A percentile compares a stretch with the other conserved stretches of the same genome.
These are phyloP conservation scores for Lymantria monacha DNA, from an alignment of 2,888 invertebrate genomes.

Conservation along the genomic window DNA sequence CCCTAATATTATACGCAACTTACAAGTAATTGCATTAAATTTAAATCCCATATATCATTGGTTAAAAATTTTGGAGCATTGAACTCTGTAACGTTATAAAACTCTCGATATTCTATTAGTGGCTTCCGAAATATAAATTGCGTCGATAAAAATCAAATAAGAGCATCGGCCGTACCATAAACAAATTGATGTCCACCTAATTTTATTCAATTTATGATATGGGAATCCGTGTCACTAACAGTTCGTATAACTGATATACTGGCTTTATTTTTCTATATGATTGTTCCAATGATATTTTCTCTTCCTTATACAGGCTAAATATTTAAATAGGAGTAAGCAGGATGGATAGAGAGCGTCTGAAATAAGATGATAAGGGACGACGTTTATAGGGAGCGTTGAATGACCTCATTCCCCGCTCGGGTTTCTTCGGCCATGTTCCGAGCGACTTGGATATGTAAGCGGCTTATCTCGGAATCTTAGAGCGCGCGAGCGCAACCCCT, in stretches of 20 bases:
- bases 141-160: constrained; percentile 35
- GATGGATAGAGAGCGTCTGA: constrained; percentile 37
- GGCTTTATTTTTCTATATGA: constrained; percentile 57
- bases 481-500: constrained; percentile 68
- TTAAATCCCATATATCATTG: no score
- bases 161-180: constrained; percentile 44
- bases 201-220: constrained; percentile 67
- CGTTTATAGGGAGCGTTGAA: constrained; percentile 62
- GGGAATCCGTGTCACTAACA: constrained; percentile 36
- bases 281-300: constrained; percentile 51
- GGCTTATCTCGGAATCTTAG: constrained; percentile 65
- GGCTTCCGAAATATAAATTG: constrained; percentile 17
- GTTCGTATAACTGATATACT: constrained; percentile 44
- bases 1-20: no score
- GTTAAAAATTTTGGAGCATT: no score
- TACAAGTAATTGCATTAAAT: no score
- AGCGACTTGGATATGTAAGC: constrained; percentile 49
- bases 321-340: constrained; percentile 57
- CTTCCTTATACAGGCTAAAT: constrained; percentile 57
- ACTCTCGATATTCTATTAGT: neutral
- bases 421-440: constrained; percentile 57
- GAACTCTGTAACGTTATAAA: neutral
- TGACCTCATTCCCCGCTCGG: constrained; percentile 61
- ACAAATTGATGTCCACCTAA: constrained; percentile 61
- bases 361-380: constrained; percentile 61